A percentile compares a stretch with the other conserved stretches of the same genome.
Conservation (phyloP, 2,797 vertebrate genomes). For the Scleropages formosus region DNA sequence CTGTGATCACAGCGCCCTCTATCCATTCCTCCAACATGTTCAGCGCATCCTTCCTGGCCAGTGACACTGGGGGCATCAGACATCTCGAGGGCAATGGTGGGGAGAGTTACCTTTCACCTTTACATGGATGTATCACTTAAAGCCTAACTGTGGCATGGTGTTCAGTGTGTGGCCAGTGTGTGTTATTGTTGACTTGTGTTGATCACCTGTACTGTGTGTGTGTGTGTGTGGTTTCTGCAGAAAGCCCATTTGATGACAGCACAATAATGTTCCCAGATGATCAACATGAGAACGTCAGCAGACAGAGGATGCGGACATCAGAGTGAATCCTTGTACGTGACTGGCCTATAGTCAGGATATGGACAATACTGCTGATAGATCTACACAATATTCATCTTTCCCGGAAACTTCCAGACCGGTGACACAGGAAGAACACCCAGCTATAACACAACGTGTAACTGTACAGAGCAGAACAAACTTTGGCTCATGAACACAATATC, state of each 20-base stretch:
- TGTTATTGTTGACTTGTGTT: neutral
- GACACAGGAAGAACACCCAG: neutral
- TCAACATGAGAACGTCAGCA: constrained; percentile 51
- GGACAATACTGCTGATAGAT: no score
- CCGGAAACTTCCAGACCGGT: neutral
- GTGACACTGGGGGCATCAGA: constrained; percentile 59
- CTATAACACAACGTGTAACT: neutral
- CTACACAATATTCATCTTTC: neutral
- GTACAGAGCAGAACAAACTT: neutral
- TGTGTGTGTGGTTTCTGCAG: constrained; percentile 41
- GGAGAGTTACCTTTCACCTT: neutral
- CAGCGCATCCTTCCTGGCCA: constrained; percentile 73
- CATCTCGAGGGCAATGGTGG: constrained; percentile 65
- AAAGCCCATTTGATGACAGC: constrained; percentile 51
- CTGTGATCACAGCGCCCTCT: constrained; percentile 64
- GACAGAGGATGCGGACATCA: neutral
- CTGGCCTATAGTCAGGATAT: neutral
- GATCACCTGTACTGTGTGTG: neutral
- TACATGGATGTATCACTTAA: neutral
- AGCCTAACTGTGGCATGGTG: neutral
- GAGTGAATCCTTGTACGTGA: constrained; percentile 9
- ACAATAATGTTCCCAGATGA: constrained; percentile 45
- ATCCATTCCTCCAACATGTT: constrained; percentile 70
- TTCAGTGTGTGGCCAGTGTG: neutral
- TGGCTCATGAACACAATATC: no score